A percentile compares a stretch with the other conserved stretches of the same genome.
phyloP scores from a whole-genome alignment of 2,113 vertebrate genomes.

The Garra rufa region DNA sequence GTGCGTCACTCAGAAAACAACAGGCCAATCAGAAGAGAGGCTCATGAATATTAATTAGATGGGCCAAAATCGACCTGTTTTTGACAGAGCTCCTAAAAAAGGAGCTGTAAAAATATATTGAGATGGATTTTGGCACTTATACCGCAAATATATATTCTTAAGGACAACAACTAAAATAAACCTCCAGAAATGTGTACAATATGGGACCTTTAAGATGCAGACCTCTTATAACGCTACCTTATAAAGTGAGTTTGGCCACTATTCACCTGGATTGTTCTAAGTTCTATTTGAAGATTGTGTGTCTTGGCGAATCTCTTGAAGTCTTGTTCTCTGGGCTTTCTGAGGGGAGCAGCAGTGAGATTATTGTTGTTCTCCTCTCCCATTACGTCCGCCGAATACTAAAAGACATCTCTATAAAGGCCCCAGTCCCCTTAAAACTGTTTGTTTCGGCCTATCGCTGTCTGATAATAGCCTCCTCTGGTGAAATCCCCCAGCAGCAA shows the following conservation, averaged over 20 bases:
- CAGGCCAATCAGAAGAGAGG: too few species aligned
- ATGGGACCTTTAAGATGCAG: too few species aligned
- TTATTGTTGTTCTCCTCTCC: not conserved
- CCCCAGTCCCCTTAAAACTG: not conserved
- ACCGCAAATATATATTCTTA: too few species aligned
- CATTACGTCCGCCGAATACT: not conserved
- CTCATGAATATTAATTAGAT: too few species aligned
- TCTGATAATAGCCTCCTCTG: not conserved
- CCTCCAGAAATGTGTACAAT: too few species aligned
- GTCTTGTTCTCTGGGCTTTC: not conserved
- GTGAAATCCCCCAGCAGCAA: constrained; percentile 14
- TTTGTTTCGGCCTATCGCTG: not conserved
- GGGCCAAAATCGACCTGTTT: too few species aligned
- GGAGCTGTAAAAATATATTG: too few species aligned
- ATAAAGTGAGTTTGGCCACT: not conserved
- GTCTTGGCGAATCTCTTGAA: not conserved
- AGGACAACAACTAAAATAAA: too few species aligned
- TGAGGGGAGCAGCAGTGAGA: not conserved
- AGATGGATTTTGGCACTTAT: too few species aligned
- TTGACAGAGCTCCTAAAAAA: too few species aligned
- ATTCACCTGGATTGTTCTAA: not conserved
- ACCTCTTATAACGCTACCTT: not conserved
- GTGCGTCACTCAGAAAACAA: too few species aligned
- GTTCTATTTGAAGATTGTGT: not conserved
- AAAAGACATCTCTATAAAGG: not conserved